Base-by-base conservation (phyloP, 2,888 invertebrate species). In the Pedicia rivosa region DNA sequence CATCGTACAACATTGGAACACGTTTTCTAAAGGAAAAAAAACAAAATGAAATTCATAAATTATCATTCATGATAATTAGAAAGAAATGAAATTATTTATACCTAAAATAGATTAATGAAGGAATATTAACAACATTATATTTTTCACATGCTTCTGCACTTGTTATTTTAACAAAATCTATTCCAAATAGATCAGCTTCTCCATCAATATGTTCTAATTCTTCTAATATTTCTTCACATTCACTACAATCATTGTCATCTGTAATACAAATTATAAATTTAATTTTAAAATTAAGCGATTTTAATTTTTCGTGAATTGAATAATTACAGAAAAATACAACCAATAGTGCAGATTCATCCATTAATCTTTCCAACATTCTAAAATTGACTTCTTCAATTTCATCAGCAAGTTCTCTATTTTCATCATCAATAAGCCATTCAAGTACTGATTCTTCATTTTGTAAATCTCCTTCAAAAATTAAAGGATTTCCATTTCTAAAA, bases 201-300 rank as follows among this genome's bases (percentile, higher is more conserved):
- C 90, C 90, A 51, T 95, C 94, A 46, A 95, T 92, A 56, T 87
- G 80, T 61, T 94, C 94, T 27, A 94, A 62, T 42, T 87, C 78
- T 56, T 84, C 82, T 31, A 94, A 67, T 37, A 92, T 90, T 55
- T 88, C 88, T 46, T 81, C 78, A 53, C 94, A 94, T 57, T 87
- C 86, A 10, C 81, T 77, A 58, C 92, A 92, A 51, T 90, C 83
- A 48, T 84, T 82, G 50, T 88, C 88, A 52, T 87, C 90, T 81
- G 41, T 13, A 54, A 51, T 33, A 36, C 12, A 29, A 47, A 64
- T 13, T 22, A 24, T 64, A 64, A 42, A 17, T 52, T n/a, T n/a
- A n/a, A n/a, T n/a, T n/a, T n/a, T n/a, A 56, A 37, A 38, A 22
- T 31, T 27, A 24, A 29, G 33, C 35, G 29, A 31, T 24, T 29